Evolutionary conservation across 2,797 vertebrate genomes (phyloP), one percentile per base, ranked within the genome.

Genomic region (Helostoma temminkii): DNA sequence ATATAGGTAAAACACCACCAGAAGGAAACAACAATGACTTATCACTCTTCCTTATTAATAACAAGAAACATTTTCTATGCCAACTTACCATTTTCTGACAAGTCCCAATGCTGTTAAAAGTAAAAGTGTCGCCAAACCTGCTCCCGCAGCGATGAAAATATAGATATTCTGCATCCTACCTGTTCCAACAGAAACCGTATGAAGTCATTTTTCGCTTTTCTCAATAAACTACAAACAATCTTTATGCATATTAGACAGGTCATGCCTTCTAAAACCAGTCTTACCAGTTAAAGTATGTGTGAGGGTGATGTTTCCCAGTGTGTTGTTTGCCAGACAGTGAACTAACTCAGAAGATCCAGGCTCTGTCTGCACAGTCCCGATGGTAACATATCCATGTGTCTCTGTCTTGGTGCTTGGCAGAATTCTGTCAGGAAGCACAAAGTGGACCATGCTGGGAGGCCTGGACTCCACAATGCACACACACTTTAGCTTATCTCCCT

Each of bases 251-350:
- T 47, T 11, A 32, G 37, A 24, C 3, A 32, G 43, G 9, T 36
- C 3, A 32, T 11, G 2, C 19, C 9, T 7, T 46, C 5, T 67
- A 11, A 53, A 5, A 22, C 0, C 0, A 4, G 64, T 19, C 72
- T 81, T 83, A 92, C 89, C 76, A 48, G 83, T 65, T 41, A 90
- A 16, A 19, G 34, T 9, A 4, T 93, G 41, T 3, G 16, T 43
- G 42, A 77, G 11, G 18, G 41, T 83, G 9, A 64, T 45, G 0
- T 24, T 76, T 26, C 92, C 93, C 36, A 55, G 11, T 0, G 60
- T 81, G 86, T 93, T 94, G 42, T 66, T 86, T 30, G 91, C 92
- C 55, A 74, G 34, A 71, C 93, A 94, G 18, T 55, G 24, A 55
- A 93, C 43, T 24, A 21, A 71, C 9, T 32, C 34, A 1, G 59